Percentiles rank a stretch among this genome's conserved stretches.
These are phyloP conservation scores for Euwallacea similis DNA, from an alignment of 1,140 invertebrate species.

Conservation along the genomic window DNA sequence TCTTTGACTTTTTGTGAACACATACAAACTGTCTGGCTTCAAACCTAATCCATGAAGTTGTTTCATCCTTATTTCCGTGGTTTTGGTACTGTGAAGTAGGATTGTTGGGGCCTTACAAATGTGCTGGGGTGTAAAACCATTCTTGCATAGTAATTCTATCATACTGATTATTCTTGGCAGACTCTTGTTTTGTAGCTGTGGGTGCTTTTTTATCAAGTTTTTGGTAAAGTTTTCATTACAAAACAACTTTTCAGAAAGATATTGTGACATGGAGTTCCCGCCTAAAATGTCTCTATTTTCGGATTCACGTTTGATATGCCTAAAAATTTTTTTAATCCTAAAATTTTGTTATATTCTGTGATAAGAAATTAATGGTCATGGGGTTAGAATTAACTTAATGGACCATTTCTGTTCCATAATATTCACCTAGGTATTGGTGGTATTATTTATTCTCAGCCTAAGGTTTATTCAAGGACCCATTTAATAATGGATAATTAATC, in stretches of 20 bases:
- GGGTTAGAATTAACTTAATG: neutral
- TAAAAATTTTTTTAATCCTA: neutral
- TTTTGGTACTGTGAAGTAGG: constrained; percentile 57
- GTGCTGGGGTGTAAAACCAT: constrained; percentile 55
- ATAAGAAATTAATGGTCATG: neutral
- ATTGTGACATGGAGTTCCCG: constrained; percentile 53
- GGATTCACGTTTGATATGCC: constrained; percentile 52
- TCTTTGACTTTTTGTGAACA: constrained; percentile 57
- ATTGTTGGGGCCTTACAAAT: constrained; percentile 57
- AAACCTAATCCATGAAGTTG: constrained; percentile 54
- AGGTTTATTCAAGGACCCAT: too few species aligned
- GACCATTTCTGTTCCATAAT: neutral
- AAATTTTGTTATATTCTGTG: neutral
- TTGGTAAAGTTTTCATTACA: constrained; percentile 52
- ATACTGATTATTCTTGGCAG: constrained; percentile 58
- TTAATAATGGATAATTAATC: too few species aligned
- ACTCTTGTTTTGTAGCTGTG: constrained; percentile 54
- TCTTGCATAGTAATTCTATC: constrained; percentile 57
- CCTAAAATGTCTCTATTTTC: constrained; percentile 57
- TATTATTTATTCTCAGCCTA: too few species aligned
- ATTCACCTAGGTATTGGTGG: neutral
- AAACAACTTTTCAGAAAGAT: constrained; percentile 55
- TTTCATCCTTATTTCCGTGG: constrained; percentile 54
- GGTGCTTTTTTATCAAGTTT: constrained; percentile 54
- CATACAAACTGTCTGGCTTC: constrained; percentile 53